phyloP scores from a whole-genome alignment of 2,888 invertebrate species.

The Mycalesis mineus region DNA sequence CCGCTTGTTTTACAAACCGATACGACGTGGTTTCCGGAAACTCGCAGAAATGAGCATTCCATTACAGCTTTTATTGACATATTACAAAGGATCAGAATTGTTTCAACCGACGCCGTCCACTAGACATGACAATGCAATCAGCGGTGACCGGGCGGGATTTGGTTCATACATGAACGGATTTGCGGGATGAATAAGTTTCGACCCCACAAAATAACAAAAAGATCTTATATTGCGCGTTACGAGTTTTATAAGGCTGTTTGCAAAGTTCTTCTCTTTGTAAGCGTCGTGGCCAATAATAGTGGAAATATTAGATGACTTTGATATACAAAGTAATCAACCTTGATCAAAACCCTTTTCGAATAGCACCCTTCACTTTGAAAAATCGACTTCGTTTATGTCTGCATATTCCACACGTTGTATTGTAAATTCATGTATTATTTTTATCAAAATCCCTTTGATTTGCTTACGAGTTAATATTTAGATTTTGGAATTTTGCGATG shows the following conservation, averaged over 20 bases:
- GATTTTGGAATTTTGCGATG: constrained; percentile 66
- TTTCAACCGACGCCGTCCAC: constrained; percentile 37
- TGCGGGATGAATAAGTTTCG: constrained; percentile 77
- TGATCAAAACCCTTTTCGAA: too few species aligned
- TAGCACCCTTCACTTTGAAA: too few species aligned
- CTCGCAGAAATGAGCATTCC: constrained; percentile 26
- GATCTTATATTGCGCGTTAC: constrained; percentile 65
- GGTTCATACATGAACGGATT: constrained; percentile 77
- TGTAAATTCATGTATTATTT: too few species aligned
- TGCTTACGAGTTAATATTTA: constrained; percentile 76
- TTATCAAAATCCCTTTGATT: too few species aligned
- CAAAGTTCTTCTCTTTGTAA: constrained; percentile 60
- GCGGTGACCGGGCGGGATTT: constrained; percentile 77
- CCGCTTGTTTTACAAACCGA: constrained; percentile 77
- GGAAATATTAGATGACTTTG: constrained; percentile 4
- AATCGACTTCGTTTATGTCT: too few species aligned
- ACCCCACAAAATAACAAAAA: constrained; percentile 76
- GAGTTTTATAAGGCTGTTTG: constrained; percentile 68
- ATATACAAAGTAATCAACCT: too few species aligned
- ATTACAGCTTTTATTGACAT: constrained; percentile 35
- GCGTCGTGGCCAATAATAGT: constrained; percentile 20
- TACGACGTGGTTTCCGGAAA: constrained; percentile 59
- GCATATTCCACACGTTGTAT: too few species aligned
- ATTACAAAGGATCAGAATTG: constrained; percentile 35
- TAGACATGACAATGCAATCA: constrained; percentile 78